These are phyloP conservation scores for Nyctereutes procyonoides DNA, from an alignment of 2,113 vertebrate genomes.

Conservation along the genomic window DNA sequence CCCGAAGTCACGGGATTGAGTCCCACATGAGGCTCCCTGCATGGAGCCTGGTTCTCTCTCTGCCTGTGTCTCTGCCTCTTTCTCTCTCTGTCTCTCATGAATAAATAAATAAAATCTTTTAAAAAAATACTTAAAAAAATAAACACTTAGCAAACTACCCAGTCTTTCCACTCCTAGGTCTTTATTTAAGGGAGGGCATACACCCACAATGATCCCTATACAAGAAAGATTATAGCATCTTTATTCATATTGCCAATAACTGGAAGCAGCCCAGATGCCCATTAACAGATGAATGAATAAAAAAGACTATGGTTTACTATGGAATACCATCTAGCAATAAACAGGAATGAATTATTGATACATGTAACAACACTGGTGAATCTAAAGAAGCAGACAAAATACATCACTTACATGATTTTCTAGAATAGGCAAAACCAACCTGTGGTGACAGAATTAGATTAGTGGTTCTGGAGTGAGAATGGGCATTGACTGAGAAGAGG, in stretches of 20 bases:
- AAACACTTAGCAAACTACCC: not conserved
- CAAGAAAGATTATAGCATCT: not conserved
- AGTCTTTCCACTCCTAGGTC: not conserved
- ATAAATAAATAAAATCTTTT: no score
- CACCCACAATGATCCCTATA: not conserved
- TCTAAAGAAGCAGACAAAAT: constrained; percentile 17
- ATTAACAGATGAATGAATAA: not conserved
- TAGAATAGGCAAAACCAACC: not conserved
- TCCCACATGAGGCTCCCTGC: no score
- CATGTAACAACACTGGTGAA: not conserved
- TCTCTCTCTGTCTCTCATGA: no score
- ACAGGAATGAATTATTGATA: not conserved
- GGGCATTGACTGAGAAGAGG: not conserved
- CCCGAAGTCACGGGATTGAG: no score
- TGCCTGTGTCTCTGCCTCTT: no score
- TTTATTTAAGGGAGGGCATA: constrained; percentile 34
- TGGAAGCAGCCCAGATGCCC: not conserved
- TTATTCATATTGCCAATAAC: not conserved
- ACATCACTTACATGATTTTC: not conserved
- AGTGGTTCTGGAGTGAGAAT: not conserved
- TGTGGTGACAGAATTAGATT: not conserved
- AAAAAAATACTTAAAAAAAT: no score
- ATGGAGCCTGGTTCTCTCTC: no score
- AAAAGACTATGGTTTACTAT: not conserved
- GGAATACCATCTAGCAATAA: not conserved